Evolutionary conservation across 2,113 vertebrate genomes (phyloP).

Genomic region (Cricetomys ansorgei): DNA sequence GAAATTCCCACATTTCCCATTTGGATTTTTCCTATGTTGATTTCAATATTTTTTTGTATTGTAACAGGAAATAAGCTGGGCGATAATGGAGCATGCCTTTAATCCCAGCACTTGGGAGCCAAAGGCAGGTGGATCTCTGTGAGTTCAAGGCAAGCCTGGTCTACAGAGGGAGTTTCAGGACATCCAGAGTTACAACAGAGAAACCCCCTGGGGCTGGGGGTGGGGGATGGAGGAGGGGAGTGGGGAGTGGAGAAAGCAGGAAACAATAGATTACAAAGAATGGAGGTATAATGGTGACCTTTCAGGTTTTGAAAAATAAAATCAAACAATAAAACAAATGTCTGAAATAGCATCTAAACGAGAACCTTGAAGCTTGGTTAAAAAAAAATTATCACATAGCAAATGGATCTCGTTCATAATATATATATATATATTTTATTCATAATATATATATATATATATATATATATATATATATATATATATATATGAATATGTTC

Average conservation of each 20-base stretch:
- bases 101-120: too few relatives aligned
- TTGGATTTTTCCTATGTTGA: neutral
- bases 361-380: neutral
- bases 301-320: slow-evolving; percentile 5
- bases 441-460: too few relatives aligned
- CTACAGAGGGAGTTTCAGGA: too few relatives aligned
- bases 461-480: too few relatives aligned
- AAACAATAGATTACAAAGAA: slow-evolving; percentile 16
- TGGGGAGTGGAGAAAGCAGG: too few relatives aligned
- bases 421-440: too few relatives aligned
- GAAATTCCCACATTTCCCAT: neutral
- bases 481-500: neutral
- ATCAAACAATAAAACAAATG: neutral
- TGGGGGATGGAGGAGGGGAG: too few relatives aligned
- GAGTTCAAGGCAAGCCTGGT: too few relatives aligned
- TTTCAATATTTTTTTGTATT: slow-evolving; percentile 1
- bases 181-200: too few relatives aligned
- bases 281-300: neutral
- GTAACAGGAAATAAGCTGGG: slow-evolving; percentile 3
- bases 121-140: too few relatives aligned
- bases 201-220: too few relatives aligned
- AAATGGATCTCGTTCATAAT: neutral
- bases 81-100: too few relatives aligned
- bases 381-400: neutral
- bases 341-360: neutral